phyloP scores from a whole-genome alignment of 2,888 invertebrate species.

The Thereva unica region DNA sequence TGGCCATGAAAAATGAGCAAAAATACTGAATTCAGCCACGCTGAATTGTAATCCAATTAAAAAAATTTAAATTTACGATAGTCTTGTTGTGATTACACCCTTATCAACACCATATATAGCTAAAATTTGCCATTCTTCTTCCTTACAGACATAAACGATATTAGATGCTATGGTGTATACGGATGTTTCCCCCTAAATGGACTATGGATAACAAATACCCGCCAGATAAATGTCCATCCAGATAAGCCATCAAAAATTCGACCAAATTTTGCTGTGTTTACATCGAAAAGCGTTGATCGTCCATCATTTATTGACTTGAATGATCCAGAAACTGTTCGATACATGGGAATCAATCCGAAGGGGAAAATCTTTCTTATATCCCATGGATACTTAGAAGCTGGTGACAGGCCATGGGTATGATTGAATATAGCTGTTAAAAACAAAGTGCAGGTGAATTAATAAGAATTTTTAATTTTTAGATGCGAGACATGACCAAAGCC shows the following conservation, averaged over 20 bases:
- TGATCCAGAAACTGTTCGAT: conserved; percentile 65
- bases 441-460: conserved; percentile 34
- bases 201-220: conserved; percentile 77
- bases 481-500: conserved; percentile 71
- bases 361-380: conserved; percentile 75
- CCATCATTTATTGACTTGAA: conserved; percentile 70
- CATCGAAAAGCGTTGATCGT: conserved; percentile 57
- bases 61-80: too few species aligned
- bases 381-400: conserved; percentile 87
- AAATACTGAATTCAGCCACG: too few species aligned
- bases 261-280: conserved; percentile 64
- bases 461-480: conserved; percentile 54
- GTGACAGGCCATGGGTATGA: conserved; percentile 77
- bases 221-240: conserved; percentile 81
- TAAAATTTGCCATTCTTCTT: background rate
- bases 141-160: conserved; percentile 5
- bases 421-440: conserved; percentile 20
- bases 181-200: conserved; percentile 79
- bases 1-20: too few species aligned
- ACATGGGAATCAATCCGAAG: conserved; percentile 66
- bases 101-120: too few species aligned
- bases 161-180: conserved; percentile 72
- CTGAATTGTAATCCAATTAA: too few species aligned
- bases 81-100: too few species aligned
- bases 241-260: conserved; percentile 68